These are phyloP conservation scores for Scaptomyza pallida DNA, from an alignment of 1,140 invertebrate genomes.

Conservation along the genomic window DNA sequence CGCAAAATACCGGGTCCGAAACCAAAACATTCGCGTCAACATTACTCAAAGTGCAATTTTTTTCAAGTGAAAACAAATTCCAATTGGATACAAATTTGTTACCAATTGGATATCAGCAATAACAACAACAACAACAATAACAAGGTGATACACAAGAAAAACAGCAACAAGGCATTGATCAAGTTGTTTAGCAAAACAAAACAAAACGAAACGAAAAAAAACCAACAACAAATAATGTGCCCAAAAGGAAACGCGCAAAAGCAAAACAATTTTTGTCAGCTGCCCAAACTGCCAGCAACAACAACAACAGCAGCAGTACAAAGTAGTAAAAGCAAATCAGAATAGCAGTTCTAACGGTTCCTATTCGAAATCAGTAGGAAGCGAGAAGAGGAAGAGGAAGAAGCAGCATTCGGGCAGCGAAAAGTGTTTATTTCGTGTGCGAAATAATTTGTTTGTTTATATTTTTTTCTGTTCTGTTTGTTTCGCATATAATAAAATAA, in stretches of 20 bases:
- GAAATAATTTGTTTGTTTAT: constrained; percentile 36
- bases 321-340: constrained; percentile 12
- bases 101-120: constrained; percentile 33
- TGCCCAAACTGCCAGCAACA: constrained; percentile 30
- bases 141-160: constrained; percentile 16
- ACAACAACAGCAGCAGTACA: constrained; percentile 9
- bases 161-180: constrained; percentile 21
- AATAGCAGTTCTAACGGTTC: constrained; percentile 31
- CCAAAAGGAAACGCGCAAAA: constrained; percentile 25
- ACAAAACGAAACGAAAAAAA: neutral
- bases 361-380: constrained; percentile 16
- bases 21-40: neutral
- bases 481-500: constrained; percentile 2
- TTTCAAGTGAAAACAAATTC: constrained; percentile 35
- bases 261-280: constrained; percentile 28
- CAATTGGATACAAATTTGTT: constrained; percentile 16
- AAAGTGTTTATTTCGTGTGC: constrained; percentile 28
- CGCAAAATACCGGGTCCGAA: constrained; percentile 9
- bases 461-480: constrained; percentile 35
- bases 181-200: constrained; percentile 35
- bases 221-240: constrained; percentile 14
- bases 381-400: constrained; percentile 1
- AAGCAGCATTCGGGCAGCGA: constrained; percentile 2
- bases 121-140: neutral
- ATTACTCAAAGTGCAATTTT: constrained; percentile 43